Evolutionary conservation across 2,888 invertebrate species (phyloP).

Genomic region (Cosmopolites sordidus): DNA sequence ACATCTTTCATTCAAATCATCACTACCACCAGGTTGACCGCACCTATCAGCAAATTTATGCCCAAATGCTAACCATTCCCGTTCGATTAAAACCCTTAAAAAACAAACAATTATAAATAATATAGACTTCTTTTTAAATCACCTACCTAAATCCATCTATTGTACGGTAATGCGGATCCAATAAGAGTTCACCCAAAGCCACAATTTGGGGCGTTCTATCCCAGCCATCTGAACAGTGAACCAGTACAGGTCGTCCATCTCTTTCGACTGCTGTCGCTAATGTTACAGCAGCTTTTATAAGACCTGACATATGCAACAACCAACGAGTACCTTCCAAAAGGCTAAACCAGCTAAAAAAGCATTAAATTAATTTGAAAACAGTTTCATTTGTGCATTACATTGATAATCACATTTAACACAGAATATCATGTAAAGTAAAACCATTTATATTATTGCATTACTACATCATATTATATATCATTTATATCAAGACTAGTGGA

Average conservation of each 20-base stretch:
- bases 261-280: slow-evolving; percentile 76
- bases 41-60: slow-evolving; percentile 98
- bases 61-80: slow-evolving; percentile 97
- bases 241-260: slow-evolving; percentile 84
- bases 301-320: slow-evolving; percentile 84
- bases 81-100: slow-evolving; percentile 86
- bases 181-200: slow-evolving; percentile 83
- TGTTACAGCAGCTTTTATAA: slow-evolving; percentile 75
- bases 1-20: slow-evolving; percentile 91
- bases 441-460: too few relatives aligned
- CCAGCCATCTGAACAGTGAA: slow-evolving; percentile 99
- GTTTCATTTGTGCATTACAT: too few relatives aligned
- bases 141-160: slow-evolving; percentile 60
- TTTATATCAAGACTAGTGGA: too few relatives aligned
- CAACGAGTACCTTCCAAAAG: slow-evolving; percentile 85
- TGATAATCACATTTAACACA: too few relatives aligned
- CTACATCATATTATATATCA: too few relatives aligned
- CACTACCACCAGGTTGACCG: slow-evolving; percentile 73
- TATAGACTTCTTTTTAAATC: not conserved
- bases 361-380: not conserved
- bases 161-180: slow-evolving; percentile 94
- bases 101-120: slow-evolving; percentile 12
- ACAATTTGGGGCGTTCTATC: slow-evolving; percentile 97
- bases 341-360: slow-evolving; percentile 81
- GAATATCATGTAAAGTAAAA: too few relatives aligned